phyloP scores from a whole-genome alignment of 2,888 invertebrate genomes.

The Pheosia tremula region DNA sequence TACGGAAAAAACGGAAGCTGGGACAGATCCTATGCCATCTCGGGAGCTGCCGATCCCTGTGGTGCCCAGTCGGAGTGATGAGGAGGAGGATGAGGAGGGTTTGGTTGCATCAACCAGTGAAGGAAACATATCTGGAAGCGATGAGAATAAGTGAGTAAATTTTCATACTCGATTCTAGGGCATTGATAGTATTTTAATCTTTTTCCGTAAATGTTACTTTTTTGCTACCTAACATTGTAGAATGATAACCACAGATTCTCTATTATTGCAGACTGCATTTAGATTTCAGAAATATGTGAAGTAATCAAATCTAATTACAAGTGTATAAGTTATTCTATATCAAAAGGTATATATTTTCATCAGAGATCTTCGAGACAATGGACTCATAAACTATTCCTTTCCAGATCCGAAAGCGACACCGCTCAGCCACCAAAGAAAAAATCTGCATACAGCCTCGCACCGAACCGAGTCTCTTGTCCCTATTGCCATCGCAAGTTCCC shows the following conservation, averaged over 20 bases:
- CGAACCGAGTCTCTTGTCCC: slow-evolving; percentile 96
- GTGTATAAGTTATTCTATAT: no score
- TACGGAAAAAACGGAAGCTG: slow-evolving; percentile 76
- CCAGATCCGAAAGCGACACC: slow-evolving; percentile 87
- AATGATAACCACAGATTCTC: no score
- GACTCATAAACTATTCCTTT: slow-evolving; percentile 39
- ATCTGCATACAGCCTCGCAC: slow-evolving; percentile 97
- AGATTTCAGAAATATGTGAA: no score
- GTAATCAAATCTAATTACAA: no score
- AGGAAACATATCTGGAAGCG: slow-evolving; percentile 92
- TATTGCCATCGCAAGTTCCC: slow-evolving; percentile 98
- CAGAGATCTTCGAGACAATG: neutral
- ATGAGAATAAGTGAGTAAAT: slow-evolving; percentile 88
- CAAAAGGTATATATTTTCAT: no score
- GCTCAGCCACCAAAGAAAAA: slow-evolving; percentile 90
- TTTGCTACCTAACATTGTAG: no score
- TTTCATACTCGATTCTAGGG: no score
- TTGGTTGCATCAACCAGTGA: slow-evolving; percentile 93
- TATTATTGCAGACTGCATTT: no score
- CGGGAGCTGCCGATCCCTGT: slow-evolving; percentile 92
- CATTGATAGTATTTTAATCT: no score
- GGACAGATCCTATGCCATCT: slow-evolving; percentile 63
- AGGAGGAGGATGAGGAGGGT: slow-evolving; percentile 91
- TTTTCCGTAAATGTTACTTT: no score
- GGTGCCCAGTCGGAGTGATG: slow-evolving; percentile 77